Evolutionary conservation across 2,797 vertebrate species (phyloP).

Genomic region (Agapornis canus): DNA sequence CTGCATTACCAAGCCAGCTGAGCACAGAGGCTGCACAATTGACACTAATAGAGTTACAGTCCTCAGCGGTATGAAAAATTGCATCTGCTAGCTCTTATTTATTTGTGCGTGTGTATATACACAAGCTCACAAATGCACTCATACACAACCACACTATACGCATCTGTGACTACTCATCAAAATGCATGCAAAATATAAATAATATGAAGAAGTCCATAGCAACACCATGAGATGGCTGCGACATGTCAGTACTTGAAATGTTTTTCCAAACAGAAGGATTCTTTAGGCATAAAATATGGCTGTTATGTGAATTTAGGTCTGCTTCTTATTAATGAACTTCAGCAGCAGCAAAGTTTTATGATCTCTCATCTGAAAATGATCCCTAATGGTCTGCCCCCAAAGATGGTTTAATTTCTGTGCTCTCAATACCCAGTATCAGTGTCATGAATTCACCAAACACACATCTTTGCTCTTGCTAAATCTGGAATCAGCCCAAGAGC

Average conservation of each 20-base stretch:
- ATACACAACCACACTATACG: accelerated
- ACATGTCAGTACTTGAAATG: not conserved
- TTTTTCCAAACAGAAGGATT: not conserved
- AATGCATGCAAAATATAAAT: accelerated
- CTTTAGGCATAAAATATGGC: not conserved
- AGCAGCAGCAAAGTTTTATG: not conserved
- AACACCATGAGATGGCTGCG: not conserved
- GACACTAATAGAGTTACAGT: too few species aligned
- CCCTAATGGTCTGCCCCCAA: not conserved
- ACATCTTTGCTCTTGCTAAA: not conserved
- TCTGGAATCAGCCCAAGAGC: not conserved
- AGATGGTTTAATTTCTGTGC: not conserved
- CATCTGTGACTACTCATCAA: not conserved
- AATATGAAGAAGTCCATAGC: not conserved
- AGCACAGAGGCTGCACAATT: not conserved
- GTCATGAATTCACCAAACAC: not conserved
- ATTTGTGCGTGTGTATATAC: accelerated
- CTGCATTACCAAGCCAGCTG: not conserved
- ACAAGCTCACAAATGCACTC: not conserved
- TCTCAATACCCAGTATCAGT: not conserved
- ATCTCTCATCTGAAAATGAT: not conserved
- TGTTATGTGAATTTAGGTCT: not conserved
- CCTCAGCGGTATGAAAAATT: not conserved
- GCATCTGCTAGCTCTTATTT: not conserved
- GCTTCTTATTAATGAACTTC: not conserved